Conservation (phyloP, 2,888 invertebrate genomes). For the Zaprionus obscuricornis region DNA sequence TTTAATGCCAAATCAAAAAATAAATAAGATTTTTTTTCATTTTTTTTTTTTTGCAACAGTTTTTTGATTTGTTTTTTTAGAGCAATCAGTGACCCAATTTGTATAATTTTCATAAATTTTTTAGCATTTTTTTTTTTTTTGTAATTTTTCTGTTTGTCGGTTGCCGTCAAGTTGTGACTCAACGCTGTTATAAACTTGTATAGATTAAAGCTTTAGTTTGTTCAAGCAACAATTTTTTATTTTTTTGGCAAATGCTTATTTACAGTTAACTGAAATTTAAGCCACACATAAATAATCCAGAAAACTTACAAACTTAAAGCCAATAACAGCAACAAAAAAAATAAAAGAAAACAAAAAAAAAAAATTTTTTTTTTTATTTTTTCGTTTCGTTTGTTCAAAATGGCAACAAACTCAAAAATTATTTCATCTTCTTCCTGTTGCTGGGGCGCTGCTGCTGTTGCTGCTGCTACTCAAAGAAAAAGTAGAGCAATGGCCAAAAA, state of each 20-base stretch:
- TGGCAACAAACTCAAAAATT: constrained; percentile 53
- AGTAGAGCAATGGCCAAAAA: constrained; percentile 52
- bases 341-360: no score
- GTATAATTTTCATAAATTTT: neutral
- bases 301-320: constrained; percentile 37
- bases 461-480: constrained; percentile 29
- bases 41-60: no score
- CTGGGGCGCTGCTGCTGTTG: constrained; percentile 32
- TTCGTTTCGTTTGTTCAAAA: no score
- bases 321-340: constrained; percentile 1
- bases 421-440: constrained; percentile 54
- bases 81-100: constrained; percentile 31
- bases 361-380: neutral
- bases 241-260: constrained; percentile 6
- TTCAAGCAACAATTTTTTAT: no score
- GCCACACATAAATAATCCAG: constrained; percentile 25
- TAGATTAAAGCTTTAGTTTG: no score
- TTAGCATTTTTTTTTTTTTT: no score
- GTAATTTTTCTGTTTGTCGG: constrained; percentile 11
- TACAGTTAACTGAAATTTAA: constrained; percentile 30
- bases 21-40: no score
- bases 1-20: no score
- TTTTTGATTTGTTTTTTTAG: no score
- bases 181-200: no score
- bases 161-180: no score